Percentiles rank a stretch among this genome's conserved stretches.
phyloP scores from a whole-genome alignment of 1,140 invertebrate genomes.

The Nephotettix cincticeps region DNA sequence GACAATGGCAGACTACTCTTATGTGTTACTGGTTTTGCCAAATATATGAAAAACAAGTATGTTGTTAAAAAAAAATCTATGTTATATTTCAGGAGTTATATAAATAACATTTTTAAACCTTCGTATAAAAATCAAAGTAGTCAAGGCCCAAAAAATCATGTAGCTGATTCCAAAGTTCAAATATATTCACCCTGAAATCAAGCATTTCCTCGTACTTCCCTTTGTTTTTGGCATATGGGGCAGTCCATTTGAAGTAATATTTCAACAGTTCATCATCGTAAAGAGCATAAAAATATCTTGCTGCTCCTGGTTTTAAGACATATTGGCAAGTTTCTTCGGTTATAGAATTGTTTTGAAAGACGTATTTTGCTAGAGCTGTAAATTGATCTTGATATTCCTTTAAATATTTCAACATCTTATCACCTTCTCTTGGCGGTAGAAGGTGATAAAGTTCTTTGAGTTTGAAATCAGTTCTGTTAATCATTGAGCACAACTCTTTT shows the following conservation, averaged over 20 bases:
- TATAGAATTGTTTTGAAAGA: neutral
- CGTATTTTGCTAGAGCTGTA: neutral
- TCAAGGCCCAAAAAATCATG: neutral
- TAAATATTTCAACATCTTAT: neutral
- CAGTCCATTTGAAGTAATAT: slow-evolving; percentile 1
- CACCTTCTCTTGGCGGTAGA: neutral
- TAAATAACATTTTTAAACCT: too few relatives aligned
- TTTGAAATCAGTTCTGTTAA: neutral
- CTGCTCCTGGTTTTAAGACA: neutral
- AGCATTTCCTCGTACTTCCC: slow-evolving; percentile 9
- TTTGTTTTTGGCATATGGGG: neutral
- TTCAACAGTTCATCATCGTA: slow-evolving; percentile 4
- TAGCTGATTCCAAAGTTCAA: neutral
- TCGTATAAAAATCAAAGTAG: neutral
- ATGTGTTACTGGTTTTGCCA: too few relatives aligned
- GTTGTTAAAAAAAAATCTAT: too few relatives aligned
- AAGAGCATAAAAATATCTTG: neutral
- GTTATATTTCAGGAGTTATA: too few relatives aligned
- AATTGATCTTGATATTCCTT: neutral
- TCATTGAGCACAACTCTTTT: neutral
- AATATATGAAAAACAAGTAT: too few relatives aligned
- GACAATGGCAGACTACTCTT: too few relatives aligned
- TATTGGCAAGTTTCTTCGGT: neutral
- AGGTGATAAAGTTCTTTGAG: neutral
- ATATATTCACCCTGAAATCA: neutral